Percentiles rank a stretch among this genome's conserved stretches.
Evolutionary conservation across 2,888 invertebrate genomes (phyloP).

Genomic region (Agrypnus murinus): DNA sequence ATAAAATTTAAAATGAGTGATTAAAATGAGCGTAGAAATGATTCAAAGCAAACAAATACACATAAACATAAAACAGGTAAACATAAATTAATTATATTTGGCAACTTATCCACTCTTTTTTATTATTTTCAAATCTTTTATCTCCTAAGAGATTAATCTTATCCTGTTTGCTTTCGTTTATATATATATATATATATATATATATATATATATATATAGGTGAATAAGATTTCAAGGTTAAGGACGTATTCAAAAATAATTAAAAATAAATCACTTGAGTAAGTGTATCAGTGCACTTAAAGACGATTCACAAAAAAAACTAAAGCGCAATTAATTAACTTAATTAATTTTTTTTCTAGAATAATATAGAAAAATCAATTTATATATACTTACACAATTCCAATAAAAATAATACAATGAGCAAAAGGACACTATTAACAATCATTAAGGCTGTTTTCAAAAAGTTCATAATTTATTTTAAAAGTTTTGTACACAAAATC

Average conservation of each 20-base stretch:
- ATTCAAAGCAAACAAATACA: too few species aligned
- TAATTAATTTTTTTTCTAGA: background rate
- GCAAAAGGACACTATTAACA: conserved; percentile 18
- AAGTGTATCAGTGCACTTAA: background rate
- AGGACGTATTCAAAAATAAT: background rate
- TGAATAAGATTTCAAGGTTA: background rate
- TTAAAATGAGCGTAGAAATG: too few species aligned
- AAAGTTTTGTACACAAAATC: background rate
- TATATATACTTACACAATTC: conserved; percentile 25
- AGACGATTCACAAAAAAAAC: background rate
- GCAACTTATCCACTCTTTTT: too few species aligned
- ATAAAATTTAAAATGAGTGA: too few species aligned
- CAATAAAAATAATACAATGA: conserved; percentile 14
- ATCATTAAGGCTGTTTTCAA: conserved; percentile 18
- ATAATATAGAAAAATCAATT: background rate
- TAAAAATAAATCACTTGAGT: background rate
- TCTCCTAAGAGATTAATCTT: too few species aligned
- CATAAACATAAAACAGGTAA: too few species aligned
- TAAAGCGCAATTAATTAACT: background rate
- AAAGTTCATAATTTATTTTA: conserved; percentile 4
- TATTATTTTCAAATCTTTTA: too few species aligned
- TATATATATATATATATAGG: background rate
- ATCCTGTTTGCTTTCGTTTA: too few species aligned
- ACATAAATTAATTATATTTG: too few species aligned
- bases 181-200: too few species aligned